phyloP scores from a whole-genome alignment of 2,797 vertebrate species.

The Podarcis lilfordi region DNA sequence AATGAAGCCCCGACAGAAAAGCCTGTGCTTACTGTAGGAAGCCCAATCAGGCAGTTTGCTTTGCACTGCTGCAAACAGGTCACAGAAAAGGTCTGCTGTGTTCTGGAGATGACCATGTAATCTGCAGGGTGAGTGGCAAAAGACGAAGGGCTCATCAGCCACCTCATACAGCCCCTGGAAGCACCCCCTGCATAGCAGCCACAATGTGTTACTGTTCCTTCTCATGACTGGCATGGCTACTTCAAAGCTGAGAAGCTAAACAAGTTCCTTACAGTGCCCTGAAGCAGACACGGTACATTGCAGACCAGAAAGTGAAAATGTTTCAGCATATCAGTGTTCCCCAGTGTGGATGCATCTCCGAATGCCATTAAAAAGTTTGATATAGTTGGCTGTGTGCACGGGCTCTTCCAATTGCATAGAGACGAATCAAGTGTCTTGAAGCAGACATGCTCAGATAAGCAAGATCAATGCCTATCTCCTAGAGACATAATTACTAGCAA shows the following conservation, averaged over 20 bases:
- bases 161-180: background rate
- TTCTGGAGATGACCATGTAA: background rate
- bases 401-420: background rate
- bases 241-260: background rate
- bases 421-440: background rate
- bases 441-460: conserved; percentile 4
- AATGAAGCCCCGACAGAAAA: background rate
- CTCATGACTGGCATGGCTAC: background rate
- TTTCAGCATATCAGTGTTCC: background rate
- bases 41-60: background rate
- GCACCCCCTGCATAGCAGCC: background rate
- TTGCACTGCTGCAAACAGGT: background rate
- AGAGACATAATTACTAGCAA: conserved; percentile 14
- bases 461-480: conserved; percentile 4
- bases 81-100: background rate
- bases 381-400: background rate
- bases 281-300: background rate
- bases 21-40: background rate
- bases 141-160: background rate
- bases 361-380: background rate
- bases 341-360: background rate
- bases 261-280: background rate
- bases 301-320: background rate
- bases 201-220: background rate
- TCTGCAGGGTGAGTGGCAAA: background rate